Evolutionary conservation across 30 jellyfish, hydroid and myxozoan genomes (phyloP).

Genomic region (Haliclystus octoradiatus): DNA sequence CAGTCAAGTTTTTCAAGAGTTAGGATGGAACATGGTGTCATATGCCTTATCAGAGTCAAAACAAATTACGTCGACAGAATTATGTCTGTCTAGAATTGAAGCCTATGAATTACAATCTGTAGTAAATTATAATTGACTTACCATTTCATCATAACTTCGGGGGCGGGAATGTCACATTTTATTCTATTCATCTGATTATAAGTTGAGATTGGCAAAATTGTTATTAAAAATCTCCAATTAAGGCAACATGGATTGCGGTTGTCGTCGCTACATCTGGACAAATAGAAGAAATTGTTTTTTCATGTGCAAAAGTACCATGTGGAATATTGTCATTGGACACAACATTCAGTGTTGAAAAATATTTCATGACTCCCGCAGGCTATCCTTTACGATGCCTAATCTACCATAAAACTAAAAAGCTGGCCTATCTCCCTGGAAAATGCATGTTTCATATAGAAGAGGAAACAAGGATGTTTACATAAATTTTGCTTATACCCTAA

Average conservation of each 20-base stretch:
- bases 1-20: too few relatives aligned
- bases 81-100: too few relatives aligned
- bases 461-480: not conserved
- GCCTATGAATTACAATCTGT: too few relatives aligned
- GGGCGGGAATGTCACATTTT: too few relatives aligned
- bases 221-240: too few relatives aligned
- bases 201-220: too few relatives aligned
- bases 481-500: not conserved
- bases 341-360: not conserved
- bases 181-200: too few relatives aligned
- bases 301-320: not conserved
- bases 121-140: too few relatives aligned
- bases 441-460: constrained; percentile 5
- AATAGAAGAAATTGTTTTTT: not conserved
- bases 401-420: not conserved
- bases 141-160: too few relatives aligned
- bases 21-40: too few relatives aligned
- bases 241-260: not conserved
- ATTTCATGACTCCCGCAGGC: not conserved
- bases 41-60: too few relatives aligned
- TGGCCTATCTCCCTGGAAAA: not conserved
- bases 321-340: constrained; percentile 6
- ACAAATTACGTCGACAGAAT: too few relatives aligned
- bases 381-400: not conserved
- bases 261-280: not conserved